A percentile compares a stretch with the other conserved stretches of the same genome.
These are phyloP conservation scores for Tragelaphus eurycerus DNA, from an alignment of 2,797 vertebrate genomes.

Conservation along the genomic window DNA sequence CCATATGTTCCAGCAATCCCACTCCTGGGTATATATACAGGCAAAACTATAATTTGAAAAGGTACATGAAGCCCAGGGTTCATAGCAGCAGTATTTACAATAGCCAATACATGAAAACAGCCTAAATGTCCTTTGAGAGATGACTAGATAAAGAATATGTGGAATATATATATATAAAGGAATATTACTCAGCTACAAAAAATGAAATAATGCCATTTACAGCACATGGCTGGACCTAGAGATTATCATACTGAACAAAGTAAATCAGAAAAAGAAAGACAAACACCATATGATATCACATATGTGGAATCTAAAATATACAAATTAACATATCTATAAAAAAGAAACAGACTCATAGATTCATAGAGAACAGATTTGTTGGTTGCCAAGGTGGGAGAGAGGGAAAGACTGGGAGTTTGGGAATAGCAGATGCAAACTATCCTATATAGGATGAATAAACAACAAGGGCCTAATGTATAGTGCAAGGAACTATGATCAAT, in stretches of 20 bases:
- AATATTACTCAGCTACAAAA: neutral
- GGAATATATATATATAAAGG: neutral
- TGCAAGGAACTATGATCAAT: neutral
- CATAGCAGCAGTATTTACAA: neutral
- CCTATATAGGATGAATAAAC: neutral
- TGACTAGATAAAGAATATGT: neutral
- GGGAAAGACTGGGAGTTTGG: neutral
- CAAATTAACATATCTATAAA: neutral
- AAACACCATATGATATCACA: neutral
- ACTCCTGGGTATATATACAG: neutral
- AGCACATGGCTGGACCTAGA: neutral
- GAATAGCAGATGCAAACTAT: neutral
- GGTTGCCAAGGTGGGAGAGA: neutral
- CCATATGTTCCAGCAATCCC: neutral
- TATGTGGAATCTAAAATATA: neutral
- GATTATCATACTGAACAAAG: neutral
- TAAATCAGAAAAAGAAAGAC: neutral
- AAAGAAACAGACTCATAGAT: neutral
- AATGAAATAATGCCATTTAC: neutral
- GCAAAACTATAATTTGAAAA: neutral
- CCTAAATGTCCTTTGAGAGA: neutral
- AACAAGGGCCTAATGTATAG: neutral
- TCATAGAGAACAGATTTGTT: neutral
- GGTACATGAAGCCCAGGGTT: neutral
- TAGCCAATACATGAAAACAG: neutral